Evolutionary conservation across 1,140 invertebrate species (phyloP).

Genomic region (Augochlora pura): DNA sequence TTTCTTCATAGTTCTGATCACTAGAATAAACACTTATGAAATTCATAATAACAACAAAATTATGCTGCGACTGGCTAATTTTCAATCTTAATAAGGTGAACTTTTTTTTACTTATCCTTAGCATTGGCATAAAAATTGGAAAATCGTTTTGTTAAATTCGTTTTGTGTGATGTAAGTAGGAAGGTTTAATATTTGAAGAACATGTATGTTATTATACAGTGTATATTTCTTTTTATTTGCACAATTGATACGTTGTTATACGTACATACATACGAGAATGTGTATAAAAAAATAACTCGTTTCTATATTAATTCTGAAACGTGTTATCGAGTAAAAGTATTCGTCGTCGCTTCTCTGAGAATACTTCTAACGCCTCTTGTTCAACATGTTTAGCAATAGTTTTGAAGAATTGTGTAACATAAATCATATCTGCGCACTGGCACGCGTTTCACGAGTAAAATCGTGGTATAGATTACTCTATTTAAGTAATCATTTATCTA

Average conservation of each 20-base stretch:
- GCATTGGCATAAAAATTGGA: too few relatives aligned
- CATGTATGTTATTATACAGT: background rate
- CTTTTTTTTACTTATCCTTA: too few relatives aligned
- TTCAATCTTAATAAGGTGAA: too few relatives aligned
- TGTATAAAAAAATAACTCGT: conserved; percentile 50
- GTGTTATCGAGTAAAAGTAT: conserved; percentile 17
- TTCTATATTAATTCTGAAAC: conserved; percentile 9
- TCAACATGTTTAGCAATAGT: conserved; percentile 48
- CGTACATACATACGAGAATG: conserved; percentile 42
- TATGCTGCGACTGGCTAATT: too few relatives aligned
- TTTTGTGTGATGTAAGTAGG: background rate
- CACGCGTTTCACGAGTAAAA: conserved; percentile 39
- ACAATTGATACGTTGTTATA: conserved; percentile 47
- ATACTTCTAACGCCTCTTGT: conserved; percentile 43
- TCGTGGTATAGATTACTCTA: background rate
- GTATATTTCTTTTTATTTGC: conserved; percentile 59
- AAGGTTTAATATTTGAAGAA: background rate
- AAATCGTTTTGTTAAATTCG: too few relatives aligned
- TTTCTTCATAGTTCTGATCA: too few relatives aligned
- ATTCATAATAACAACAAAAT: too few relatives aligned
- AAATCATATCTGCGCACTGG: conserved; percentile 27
- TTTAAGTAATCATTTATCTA: background rate
- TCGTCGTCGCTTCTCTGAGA: conserved; percentile 39
- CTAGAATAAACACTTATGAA: too few relatives aligned
- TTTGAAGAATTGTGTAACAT: conserved; percentile 25